A percentile compares a stretch with the other conserved stretches of the same genome.
Conservation (phyloP, 2,797 vertebrate genomes). For the Pterois miles region DNA sequence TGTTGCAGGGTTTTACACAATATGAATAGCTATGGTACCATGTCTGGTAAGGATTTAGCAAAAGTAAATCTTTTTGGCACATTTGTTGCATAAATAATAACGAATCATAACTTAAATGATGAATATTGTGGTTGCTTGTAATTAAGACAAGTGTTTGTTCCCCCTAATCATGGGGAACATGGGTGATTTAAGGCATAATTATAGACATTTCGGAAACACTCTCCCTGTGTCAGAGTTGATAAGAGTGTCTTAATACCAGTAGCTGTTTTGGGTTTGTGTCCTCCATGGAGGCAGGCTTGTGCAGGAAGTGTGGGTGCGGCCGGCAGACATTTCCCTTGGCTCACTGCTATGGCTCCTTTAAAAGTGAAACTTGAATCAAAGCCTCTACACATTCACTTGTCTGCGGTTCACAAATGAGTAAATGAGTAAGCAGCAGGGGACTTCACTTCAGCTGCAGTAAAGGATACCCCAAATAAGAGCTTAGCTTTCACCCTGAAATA, state of each 20-base stretch:
- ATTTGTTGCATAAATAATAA: conserved; percentile 47
- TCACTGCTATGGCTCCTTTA: conserved; percentile 51
- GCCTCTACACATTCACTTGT: conserved; percentile 41
- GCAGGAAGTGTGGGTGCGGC: conserved; percentile 69
- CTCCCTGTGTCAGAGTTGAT: conserved; percentile 58
- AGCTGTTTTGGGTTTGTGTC: conserved; percentile 54
- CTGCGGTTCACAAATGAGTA: conserved; percentile 69
- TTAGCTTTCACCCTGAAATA: conserved; percentile 40
- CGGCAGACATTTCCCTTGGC: conserved; percentile 55
- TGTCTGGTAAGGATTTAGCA: conserved; percentile 54
- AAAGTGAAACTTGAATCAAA: conserved; percentile 67
- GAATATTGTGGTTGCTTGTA: conserved; percentile 56
- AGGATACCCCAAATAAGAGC: conserved; percentile 4
- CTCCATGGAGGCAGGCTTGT: conserved; percentile 46
- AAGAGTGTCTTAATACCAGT: conserved; percentile 66
- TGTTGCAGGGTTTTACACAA: conserved; percentile 18
- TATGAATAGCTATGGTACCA: conserved; percentile 32
- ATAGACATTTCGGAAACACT: conserved; percentile 54
- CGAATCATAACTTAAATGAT: conserved; percentile 50
- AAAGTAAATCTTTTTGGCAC: conserved; percentile 51
- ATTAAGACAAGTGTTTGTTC: conserved; percentile 62
- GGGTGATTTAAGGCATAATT: conserved; percentile 58
- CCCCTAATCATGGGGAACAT: conserved; percentile 41
- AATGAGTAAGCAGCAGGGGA: conserved; percentile 61
- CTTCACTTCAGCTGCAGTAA: conserved; percentile 34